Percentiles rank a stretch among this genome's conserved stretches.
Evolutionary conservation across 2,113 vertebrate genomes (phyloP).

Genomic region (Aphyosemion australe): DNA sequence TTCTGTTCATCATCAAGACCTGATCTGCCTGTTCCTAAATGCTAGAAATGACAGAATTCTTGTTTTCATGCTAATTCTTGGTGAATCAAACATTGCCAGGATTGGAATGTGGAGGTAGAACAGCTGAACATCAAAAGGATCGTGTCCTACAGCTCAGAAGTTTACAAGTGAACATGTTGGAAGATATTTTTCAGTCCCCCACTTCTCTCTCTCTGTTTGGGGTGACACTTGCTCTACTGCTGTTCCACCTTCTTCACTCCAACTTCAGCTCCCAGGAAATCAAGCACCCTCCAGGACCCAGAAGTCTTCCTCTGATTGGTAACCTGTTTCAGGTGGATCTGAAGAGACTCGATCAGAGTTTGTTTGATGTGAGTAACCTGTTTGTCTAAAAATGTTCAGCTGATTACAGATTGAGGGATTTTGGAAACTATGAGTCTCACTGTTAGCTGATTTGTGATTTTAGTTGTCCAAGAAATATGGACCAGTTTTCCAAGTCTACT

Average conservation of each 20-base stretch:
- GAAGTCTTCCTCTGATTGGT: constrained; percentile 64
- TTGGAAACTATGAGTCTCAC: background rate
- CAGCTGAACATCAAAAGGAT: no score
- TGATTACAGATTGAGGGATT: background rate
- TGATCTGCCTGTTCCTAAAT: no score
- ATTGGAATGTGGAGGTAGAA: no score
- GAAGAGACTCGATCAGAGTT: constrained; percentile 9
- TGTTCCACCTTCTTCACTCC: constrained; percentile 38
- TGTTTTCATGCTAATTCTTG: no score
- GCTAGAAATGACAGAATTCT: no score
- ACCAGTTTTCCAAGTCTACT: constrained; percentile 80
- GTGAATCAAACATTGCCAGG: no score
- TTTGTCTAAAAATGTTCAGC: no score
- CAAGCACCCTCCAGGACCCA: constrained; percentile 67
- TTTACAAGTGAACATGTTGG: constrained; percentile 22
- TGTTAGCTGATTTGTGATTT: background rate
- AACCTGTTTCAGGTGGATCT: constrained; percentile 54
- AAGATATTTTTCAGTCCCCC: constrained; percentile 17
- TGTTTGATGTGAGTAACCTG: constrained; percentile 6
- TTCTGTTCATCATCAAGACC: no score
- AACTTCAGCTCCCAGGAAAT: constrained; percentile 5
- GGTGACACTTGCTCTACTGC: constrained; percentile 21
- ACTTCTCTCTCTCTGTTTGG: constrained; percentile 21
- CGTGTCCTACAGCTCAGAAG: no score
- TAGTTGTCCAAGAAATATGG: constrained; percentile 85